Evolutionary conservation across 2,113 vertebrate genomes (phyloP).

Genomic region (Piprites chloris): DNA sequence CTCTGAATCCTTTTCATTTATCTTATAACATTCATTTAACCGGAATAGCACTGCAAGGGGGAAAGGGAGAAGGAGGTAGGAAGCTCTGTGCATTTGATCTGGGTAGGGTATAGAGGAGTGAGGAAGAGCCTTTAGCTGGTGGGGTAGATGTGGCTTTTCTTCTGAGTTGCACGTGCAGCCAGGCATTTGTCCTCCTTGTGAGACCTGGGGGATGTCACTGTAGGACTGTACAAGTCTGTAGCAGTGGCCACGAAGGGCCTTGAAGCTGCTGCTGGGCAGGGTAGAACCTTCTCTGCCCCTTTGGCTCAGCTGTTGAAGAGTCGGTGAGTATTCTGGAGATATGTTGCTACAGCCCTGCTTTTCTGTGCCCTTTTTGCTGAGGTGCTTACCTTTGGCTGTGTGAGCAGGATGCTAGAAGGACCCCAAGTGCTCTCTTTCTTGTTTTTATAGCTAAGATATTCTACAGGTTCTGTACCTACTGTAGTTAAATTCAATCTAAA

Average conservation of each 20-base stretch:
- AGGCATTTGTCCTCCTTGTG: background rate
- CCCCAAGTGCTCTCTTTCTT: background rate
- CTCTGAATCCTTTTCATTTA: background rate
- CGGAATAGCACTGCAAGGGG: background rate
- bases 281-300: background rate
- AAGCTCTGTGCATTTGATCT: background rate
- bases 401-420: background rate
- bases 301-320: background rate
- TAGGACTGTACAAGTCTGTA: background rate
- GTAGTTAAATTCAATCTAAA: background rate
- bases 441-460: background rate
- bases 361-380: background rate
- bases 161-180: background rate
- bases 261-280: background rate
- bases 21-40: background rate
- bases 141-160: background rate
- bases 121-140: background rate
- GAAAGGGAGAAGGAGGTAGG: background rate
- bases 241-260: accelerated
- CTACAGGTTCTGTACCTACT: background rate
- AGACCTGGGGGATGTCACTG: background rate
- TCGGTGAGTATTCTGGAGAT: background rate
- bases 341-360: background rate
- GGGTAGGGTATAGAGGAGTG: background rate
- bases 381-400: background rate